Evolutionary conservation across 2,888 invertebrate genomes (phyloP).

Genomic region (Lottia gigantea): DNA sequence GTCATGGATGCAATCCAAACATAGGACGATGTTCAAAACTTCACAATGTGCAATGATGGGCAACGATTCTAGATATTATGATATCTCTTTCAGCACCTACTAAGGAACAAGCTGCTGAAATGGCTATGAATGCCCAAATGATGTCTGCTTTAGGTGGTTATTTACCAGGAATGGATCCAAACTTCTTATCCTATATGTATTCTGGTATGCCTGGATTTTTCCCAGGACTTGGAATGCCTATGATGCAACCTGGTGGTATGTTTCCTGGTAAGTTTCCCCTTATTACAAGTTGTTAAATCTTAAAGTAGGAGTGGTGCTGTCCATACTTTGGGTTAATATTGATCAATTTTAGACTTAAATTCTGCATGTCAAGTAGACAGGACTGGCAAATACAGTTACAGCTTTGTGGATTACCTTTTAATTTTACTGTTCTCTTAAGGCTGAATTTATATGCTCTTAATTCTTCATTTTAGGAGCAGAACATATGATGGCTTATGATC

Average conservation of each 20-base stretch:
- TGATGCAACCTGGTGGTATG: constrained; percentile 72
- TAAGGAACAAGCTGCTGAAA: constrained; percentile 17
- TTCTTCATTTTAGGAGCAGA: constrained; percentile 53
- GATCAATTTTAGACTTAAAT: too few species aligned
- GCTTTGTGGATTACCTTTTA: too few species aligned
- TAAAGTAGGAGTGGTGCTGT: too few species aligned
- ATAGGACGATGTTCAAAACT: too few species aligned
- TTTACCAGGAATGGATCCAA: constrained; percentile 58
- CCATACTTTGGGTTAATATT: too few species aligned
- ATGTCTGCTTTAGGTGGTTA: constrained; percentile 58
- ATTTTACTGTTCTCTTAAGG: too few species aligned
- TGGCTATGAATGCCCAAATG: constrained; percentile 36
- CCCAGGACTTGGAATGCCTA: constrained; percentile 67
- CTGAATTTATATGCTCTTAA: not conserved
- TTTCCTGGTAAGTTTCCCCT: constrained; percentile 55
- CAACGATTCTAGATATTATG: too few species aligned
- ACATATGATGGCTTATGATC: constrained; percentile 67
- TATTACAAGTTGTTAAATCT: too few species aligned
- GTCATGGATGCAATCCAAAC: too few species aligned
- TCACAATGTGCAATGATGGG: too few species aligned
- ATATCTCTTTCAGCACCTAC: not conserved
- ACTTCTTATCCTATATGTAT: constrained; percentile 68
- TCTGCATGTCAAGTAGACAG: too few species aligned
- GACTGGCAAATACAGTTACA: too few species aligned
- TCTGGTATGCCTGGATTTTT: constrained; percentile 67